These are phyloP conservation scores for Homalodisca vitripennis DNA, from an alignment of 1,140 invertebrate genomes.

Conservation along the genomic window DNA sequence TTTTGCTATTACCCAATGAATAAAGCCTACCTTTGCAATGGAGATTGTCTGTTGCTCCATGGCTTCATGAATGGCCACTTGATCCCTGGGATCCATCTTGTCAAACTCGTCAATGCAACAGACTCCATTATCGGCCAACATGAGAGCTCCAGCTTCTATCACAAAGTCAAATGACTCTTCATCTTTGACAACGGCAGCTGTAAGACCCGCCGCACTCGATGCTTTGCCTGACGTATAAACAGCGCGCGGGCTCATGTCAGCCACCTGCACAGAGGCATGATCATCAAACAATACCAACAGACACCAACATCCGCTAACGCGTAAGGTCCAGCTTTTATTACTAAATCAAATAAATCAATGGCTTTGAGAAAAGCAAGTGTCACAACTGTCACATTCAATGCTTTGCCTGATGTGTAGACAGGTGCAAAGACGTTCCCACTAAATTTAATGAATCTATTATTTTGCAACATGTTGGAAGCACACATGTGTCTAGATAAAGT, in stretches of 20 bases:
- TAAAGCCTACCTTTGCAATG: conserved; percentile 76
- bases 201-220: conserved; percentile 95
- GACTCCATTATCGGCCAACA: conserved; percentile 98
- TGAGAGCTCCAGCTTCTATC: conserved; percentile 98
- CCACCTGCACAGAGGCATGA: conserved; percentile 60
- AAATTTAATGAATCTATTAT: too few species aligned
- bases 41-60: conserved; percentile 99
- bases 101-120: conserved; percentile 99
- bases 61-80: conserved; percentile 99
- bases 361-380: too few species aligned
- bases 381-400: too few species aligned
- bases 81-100: conserved; percentile 98
- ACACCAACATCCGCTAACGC: too few species aligned
- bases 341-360: too few species aligned
- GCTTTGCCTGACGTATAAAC: conserved; percentile 99
- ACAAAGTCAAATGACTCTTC: conserved; percentile 99
- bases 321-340: too few species aligned
- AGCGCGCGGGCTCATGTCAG: conserved; percentile 93
- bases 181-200: conserved; percentile 95
- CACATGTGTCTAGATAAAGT: too few species aligned
- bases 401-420: too few species aligned
- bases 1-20: background rate
- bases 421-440: too few species aligned
- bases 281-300: too few species aligned
- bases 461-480: too few species aligned